Percentiles rank a stretch among this genome's conserved stretches.
These are phyloP conservation scores for Stenotaenia linearis DNA, from an alignment of 2,888 invertebrate species.

Conservation along the genomic window DNA sequence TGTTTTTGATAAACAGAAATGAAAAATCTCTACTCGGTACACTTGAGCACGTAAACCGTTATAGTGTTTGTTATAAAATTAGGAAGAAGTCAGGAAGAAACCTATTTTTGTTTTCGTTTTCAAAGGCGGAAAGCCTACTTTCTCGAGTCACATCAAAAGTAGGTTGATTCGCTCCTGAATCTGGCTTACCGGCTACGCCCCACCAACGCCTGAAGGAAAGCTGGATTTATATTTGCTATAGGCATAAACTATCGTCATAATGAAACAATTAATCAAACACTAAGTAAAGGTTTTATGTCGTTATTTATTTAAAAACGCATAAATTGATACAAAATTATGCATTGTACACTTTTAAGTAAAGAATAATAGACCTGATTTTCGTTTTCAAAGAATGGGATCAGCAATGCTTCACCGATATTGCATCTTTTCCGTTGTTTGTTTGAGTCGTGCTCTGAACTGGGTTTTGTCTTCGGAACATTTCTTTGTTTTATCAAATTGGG, in stretches of 20 bases:
- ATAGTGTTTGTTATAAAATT: background rate
- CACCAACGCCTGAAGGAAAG: background rate
- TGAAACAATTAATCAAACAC: background rate
- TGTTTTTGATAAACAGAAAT: too few species aligned
- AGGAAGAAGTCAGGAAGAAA: conserved; percentile 1
- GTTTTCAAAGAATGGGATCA: conserved; percentile 6
- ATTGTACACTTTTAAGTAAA: background rate
- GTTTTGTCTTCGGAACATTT: background rate
- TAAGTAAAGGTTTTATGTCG: background rate
- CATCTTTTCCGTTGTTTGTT: conserved; percentile 15
- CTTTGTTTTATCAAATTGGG: background rate
- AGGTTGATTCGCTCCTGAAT: conserved; percentile 26
- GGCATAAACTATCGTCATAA: background rate
- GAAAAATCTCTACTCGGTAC: too few species aligned
- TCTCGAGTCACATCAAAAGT: conserved; percentile 13
- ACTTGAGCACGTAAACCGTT: background rate
- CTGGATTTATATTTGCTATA: background rate
- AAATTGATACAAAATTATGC: background rate
- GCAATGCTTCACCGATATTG: background rate
- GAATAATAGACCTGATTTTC: background rate
- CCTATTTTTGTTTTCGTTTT: conserved; percentile 11
- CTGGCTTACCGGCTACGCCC: conserved; percentile 18
- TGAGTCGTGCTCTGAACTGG: background rate
- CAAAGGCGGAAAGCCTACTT: conserved; percentile 19
- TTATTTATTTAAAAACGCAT: background rate